These are phyloP conservation scores for Mesodorylaimus sp. DNA, from an alignment of 2,888 invertebrate genomes.

Conservation along the genomic window DNA sequence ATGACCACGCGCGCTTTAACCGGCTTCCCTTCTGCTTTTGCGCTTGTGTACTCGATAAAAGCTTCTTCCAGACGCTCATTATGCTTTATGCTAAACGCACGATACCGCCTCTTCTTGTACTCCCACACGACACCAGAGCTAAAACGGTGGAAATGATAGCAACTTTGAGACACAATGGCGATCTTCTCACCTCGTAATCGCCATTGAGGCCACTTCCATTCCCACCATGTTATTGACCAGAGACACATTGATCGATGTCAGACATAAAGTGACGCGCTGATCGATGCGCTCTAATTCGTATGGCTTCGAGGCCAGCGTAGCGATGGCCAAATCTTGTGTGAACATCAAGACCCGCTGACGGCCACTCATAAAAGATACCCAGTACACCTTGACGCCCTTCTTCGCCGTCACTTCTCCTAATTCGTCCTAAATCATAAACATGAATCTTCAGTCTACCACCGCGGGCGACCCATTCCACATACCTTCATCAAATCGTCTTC, in stretches of 20 bases:
- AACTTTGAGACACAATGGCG: conserved; percentile 9
- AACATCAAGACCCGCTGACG: conserved; percentile 76
- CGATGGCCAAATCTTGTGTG: conserved; percentile 54
- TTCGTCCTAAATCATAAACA: conserved; percentile 41
- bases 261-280: conserved; percentile 53
- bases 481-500: conserved; percentile 29
- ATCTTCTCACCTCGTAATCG: conserved; percentile 18
- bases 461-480: not conserved
- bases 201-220: conserved; percentile 31
- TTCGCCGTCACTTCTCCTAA: conserved; percentile 44
- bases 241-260: conserved; percentile 79
- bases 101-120: conserved; percentile 53
- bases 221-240: conserved; percentile 57
- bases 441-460: not conserved
- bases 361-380: conserved; percentile 82
- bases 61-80: conserved; percentile 52
- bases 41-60: conserved; percentile 51
- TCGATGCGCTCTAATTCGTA: conserved; percentile 54
- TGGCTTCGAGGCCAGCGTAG: conserved; percentile 47
- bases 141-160: conserved; percentile 14
- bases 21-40: conserved; percentile 38
- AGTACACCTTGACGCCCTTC: conserved; percentile 36
- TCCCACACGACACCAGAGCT: conserved; percentile 90
- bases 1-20: conserved; percentile 43
- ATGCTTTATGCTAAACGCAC: conserved; percentile 52